Percentiles rank a stretch among this genome's conserved stretches.
Conservation (phyloP, 2,888 invertebrate genomes). For the Lathronympha strigana region DNA sequence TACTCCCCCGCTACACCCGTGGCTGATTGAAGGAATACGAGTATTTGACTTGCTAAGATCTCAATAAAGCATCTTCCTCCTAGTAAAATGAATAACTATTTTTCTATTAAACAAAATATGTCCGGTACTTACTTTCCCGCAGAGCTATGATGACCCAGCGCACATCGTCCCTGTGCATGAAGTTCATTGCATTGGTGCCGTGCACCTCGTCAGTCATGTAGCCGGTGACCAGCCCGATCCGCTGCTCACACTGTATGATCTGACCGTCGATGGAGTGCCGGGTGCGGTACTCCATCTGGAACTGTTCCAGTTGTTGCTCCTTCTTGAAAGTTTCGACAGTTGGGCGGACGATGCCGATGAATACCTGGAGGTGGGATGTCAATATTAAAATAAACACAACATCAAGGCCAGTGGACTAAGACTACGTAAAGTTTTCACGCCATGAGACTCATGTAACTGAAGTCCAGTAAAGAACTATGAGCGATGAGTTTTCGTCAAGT, state of each 20-base stretch:
- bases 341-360: constrained; percentile 89
- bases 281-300: constrained; percentile 93
- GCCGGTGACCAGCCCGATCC: constrained; percentile 94
- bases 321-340: constrained; percentile 84
- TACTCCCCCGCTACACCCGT: too few species aligned
- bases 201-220: constrained; percentile 94
- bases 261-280: constrained; percentile 94
- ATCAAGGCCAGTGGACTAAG: too few species aligned
- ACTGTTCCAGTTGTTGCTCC: constrained; percentile 64
- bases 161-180: constrained; percentile 94
- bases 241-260: constrained; percentile 94
- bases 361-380: constrained; percentile 62
- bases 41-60: too few species aligned
- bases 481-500: too few species aligned
- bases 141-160: constrained; percentile 94
- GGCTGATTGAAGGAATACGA: too few species aligned
- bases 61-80: too few species aligned
- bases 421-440: too few species aligned
- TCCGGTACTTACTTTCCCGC: constrained; percentile 85
- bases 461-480: too few species aligned
- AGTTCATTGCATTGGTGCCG: constrained; percentile 94
- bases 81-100: too few species aligned
- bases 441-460: too few species aligned
- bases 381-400: too few species aligned
- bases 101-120: neutral